Conservation (phyloP, 2,797 vertebrate genomes). For the Dermochelys coriacea region DNA sequence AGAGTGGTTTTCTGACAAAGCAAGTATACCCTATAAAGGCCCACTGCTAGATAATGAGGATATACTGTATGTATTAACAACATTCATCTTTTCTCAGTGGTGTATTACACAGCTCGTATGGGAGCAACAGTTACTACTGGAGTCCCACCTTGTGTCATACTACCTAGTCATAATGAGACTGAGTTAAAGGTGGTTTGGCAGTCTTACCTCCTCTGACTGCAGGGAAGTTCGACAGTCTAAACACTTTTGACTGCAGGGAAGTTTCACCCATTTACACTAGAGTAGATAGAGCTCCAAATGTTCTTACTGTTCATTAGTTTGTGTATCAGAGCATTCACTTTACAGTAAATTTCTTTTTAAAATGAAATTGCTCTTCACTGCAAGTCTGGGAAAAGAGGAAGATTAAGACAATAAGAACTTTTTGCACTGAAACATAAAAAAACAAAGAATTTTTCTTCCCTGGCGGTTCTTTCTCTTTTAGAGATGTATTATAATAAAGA, state of each 20-base stretch:
- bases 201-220: conserved; percentile 13
- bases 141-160: neutral
- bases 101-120: neutral
- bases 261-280: neutral
- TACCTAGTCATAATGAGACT: conserved; percentile 6
- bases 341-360: neutral
- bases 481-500: neutral
- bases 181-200: conserved; percentile 5
- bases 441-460: neutral
- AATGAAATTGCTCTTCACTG: conserved; percentile 10
- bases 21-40: neutral
- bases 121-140: conserved; percentile 21
- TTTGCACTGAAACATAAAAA: neutral
- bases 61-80: conserved; percentile 21
- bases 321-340: neutral
- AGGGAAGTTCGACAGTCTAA: neutral
- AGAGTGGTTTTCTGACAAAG: conserved; percentile 1
- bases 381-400: neutral
- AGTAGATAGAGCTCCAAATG: neutral
- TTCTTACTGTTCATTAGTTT: neutral
- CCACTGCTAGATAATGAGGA: neutral
- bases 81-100: neutral
- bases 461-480: neutral
- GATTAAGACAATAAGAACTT: neutral
- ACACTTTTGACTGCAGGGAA: neutral